Base-by-base conservation (phyloP, 2,113 vertebrate genomes). In the Heterotilapia buettikoferi region DNA sequence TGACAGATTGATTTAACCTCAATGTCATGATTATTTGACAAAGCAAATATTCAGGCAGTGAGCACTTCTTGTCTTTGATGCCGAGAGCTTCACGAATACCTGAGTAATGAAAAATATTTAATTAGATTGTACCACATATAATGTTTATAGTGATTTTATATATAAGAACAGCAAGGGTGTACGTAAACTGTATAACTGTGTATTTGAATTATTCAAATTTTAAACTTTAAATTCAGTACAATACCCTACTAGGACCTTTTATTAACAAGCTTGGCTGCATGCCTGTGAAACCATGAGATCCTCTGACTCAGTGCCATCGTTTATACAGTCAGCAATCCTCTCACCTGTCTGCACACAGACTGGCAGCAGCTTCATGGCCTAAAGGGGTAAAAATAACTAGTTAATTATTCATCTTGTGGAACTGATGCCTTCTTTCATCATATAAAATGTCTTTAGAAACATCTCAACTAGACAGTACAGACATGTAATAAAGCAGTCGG, bases 281-380 rank as follows among this genome's bases (percentile, higher is more conserved):
- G 89, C 92, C 96, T 84, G 83, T 83, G 81, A 91, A 94, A 87
- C 90, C 90, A 89, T 91, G 86, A 86, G 84, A 90, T 90, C 80
- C 80, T 93, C 93, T 95, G 92, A 93, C 92, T 95, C 85, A 88
- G 80, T 94, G 95, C 94, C 94, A 94, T 89, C 88, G 38, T 95
- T 95, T 90, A 94, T 95, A 88, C 92, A 93, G 90, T 95, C 93
- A 91, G 90, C 94, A 94, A 92, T 95, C 86, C 93, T 92, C 93
- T 95, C 94, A 95, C 95, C 95, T 96, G 94, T 95, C 94, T 93
- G 90, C 92, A 81, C 90, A 89, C 86, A 80, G 45, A 88, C 94
- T 89, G 91, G 90, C 89, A 92, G 87, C 89, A 53, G 29, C 61
- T 88, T 87, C 90, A 76, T 89, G 86, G 66, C 84, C 88, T 84